These are phyloP conservation scores for Leucopsar rothschildi DNA, from an alignment of 2,113 vertebrate species.

Conservation along the genomic window DNA sequence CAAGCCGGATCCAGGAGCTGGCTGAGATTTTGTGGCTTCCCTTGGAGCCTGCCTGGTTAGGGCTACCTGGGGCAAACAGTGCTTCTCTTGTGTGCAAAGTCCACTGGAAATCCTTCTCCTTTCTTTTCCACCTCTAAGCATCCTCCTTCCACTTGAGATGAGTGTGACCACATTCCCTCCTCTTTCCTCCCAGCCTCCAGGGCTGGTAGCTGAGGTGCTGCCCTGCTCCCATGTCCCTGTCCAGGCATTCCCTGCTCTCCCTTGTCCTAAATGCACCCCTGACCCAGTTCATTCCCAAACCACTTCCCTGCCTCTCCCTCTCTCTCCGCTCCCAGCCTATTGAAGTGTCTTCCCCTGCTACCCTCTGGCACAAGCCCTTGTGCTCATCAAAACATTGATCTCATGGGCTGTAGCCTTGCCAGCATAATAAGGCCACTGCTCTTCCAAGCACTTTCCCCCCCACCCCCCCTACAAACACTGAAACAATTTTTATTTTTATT, in stretches of 20 bases:
- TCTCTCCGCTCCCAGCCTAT: background rate
- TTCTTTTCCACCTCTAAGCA: background rate
- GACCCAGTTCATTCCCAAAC: background rate
- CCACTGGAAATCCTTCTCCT: background rate
- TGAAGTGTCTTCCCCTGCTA: background rate
- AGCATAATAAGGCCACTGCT: slow-evolving; percentile 26
- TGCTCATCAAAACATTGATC: slow-evolving; percentile 54
- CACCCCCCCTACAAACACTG: background rate
- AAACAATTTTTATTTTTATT: background rate
- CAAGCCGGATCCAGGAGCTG: background rate
- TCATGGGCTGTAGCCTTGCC: slow-evolving; percentile 28
- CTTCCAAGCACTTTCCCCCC: background rate
- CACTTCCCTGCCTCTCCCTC: background rate
- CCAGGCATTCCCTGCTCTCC: background rate
- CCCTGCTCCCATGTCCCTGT: background rate
- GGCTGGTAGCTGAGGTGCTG: background rate
- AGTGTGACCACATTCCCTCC: background rate
- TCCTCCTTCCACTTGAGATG: background rate
- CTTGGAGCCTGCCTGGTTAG: background rate
- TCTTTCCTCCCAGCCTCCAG: background rate
- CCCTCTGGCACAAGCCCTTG: background rate
- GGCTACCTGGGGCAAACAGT: background rate
- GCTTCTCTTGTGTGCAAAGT: background rate
- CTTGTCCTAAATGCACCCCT: background rate
- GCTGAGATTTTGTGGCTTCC: background rate